A percentile compares a stretch with the other conserved stretches of the same genome.
phyloP scores from a whole-genome alignment of 2,888 invertebrate species.

The Chymomyza caudatula region DNA sequence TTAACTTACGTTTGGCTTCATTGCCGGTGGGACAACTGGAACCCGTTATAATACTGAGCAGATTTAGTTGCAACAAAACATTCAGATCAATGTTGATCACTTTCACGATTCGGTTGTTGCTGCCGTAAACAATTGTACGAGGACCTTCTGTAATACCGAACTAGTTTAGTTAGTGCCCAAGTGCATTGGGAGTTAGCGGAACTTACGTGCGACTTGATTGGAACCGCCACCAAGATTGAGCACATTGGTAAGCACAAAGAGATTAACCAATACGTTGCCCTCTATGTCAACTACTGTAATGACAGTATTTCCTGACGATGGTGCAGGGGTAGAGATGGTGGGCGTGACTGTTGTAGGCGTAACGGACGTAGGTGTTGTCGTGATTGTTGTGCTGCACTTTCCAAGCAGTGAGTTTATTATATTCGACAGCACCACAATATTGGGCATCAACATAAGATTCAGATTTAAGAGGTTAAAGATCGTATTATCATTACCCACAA shows the following conservation, averaged over 20 bases:
- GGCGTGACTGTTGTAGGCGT: conserved; percentile 6
- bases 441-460: conserved; percentile 19
- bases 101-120: conserved; percentile 37
- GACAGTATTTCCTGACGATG: conserved; percentile 20
- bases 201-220: conserved; percentile 24
- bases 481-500: conserved; percentile 43
- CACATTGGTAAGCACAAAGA: background rate
- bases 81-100: conserved; percentile 43
- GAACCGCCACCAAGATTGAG: conserved; percentile 13
- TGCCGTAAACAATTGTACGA: conserved; percentile 33
- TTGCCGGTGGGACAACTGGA: conserved; percentile 44
- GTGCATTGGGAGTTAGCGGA: background rate
- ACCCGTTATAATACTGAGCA: conserved; percentile 44
- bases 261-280: background rate
- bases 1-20: conserved; percentile 24
- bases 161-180: background rate
- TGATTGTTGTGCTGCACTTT: conserved; percentile 13
- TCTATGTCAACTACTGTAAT: background rate
- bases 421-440: conserved; percentile 30
- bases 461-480: conserved; percentile 38
- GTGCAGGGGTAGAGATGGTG: conserved; percentile 5
- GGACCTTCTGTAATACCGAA: conserved; percentile 29
- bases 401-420: conserved; percentile 40
- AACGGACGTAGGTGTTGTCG: background rate
- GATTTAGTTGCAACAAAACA: conserved; percentile 27